Evolutionary conservation across 2,797 vertebrate species (phyloP).

Genomic region (Chrysocyon brachyurus): DNA sequence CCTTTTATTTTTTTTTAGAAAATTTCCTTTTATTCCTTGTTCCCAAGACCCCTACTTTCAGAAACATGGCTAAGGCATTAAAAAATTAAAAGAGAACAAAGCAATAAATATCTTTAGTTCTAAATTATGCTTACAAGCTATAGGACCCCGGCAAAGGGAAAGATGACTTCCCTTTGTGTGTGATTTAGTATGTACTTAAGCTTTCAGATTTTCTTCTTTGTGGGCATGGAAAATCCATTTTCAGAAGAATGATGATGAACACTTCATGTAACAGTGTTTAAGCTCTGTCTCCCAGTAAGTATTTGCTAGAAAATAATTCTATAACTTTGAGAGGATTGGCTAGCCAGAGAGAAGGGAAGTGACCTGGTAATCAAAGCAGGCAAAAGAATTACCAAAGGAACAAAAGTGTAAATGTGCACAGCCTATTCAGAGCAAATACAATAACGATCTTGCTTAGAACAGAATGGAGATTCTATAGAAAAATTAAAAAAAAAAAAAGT

Average conservation of each 20-base stretch:
- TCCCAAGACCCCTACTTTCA: background rate
- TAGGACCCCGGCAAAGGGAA: background rate
- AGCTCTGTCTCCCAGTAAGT: background rate
- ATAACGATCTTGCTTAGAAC: background rate
- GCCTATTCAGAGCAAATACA: background rate
- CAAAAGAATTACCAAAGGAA: background rate
- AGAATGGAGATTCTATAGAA: background rate
- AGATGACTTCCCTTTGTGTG: background rate
- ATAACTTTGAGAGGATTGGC: background rate
- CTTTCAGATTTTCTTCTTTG: background rate
- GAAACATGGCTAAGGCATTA: background rate
- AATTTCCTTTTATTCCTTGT: background rate
- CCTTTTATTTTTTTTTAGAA: background rate
- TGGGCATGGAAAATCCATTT: background rate
- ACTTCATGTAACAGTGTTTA: background rate
- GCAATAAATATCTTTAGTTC: background rate
- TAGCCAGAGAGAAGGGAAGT: background rate
- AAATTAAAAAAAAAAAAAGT: background rate
- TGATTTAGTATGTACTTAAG: background rate
- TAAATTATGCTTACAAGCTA: background rate
- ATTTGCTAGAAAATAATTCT: background rate
- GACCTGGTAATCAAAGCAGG: background rate
- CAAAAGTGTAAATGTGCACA: background rate
- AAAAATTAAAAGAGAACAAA: background rate
- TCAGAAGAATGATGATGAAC: background rate